A percentile compares a stretch with the other conserved stretches of the same genome.
phyloP scores from a whole-genome alignment of 2,113 vertebrate species.

The Lophura nycthemera region DNA sequence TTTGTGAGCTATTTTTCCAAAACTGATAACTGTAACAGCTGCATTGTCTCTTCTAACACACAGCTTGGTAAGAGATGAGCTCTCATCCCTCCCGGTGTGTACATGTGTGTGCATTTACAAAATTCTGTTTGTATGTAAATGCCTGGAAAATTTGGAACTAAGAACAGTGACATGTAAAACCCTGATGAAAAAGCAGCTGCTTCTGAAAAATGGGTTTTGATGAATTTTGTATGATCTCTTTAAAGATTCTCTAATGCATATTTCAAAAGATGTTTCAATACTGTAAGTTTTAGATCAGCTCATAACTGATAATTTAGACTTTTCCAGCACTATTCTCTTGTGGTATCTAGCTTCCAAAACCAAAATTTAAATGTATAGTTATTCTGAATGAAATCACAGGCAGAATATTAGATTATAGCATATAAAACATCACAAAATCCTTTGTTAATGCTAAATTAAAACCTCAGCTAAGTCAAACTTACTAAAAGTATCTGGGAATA shows the following conservation, averaged over 20 bases:
- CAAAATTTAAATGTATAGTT: constrained; percentile 72
- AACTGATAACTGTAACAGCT: neutral
- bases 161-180: constrained; percentile 57
- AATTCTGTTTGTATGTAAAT: constrained; percentile 63
- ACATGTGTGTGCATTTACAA: neutral
- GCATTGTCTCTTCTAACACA: neutral
- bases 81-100: neutral
- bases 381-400: constrained; percentile 71
- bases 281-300: constrained; percentile 73
- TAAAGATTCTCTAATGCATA: constrained; percentile 78
- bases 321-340: constrained; percentile 69
- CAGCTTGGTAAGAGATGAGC: neutral
- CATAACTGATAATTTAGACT: constrained; percentile 74
- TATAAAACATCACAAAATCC: constrained; percentile 72
- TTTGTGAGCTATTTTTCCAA: neutral
- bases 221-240: constrained; percentile 81
- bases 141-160: constrained; percentile 40
- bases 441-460: constrained; percentile 79
- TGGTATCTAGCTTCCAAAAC: constrained; percentile 70
- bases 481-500: constrained; percentile 51
- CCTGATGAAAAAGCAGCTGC: constrained; percentile 64
- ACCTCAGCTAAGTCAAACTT: constrained; percentile 59
- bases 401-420: constrained; percentile 74
- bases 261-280: constrained; percentile 79
- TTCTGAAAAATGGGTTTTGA: constrained; percentile 79